Conservation (phyloP, 2,888 invertebrate species). For the Cecidostiba fungosa region DNA sequence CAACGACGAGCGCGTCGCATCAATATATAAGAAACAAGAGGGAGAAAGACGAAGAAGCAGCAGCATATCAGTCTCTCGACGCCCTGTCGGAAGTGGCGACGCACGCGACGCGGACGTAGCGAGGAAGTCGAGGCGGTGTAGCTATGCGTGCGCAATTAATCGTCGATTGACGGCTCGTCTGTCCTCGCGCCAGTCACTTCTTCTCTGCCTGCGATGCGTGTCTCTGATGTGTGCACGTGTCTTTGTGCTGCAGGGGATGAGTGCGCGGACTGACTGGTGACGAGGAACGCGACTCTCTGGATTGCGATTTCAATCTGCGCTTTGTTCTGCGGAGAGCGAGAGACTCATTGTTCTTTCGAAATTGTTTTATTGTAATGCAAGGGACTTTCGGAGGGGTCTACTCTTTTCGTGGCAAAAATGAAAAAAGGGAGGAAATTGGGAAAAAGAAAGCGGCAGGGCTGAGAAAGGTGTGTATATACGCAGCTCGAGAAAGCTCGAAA, state of each 20-base stretch:
- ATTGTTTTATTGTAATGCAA: no score
- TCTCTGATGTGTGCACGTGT: no score
- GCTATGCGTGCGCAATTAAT: conserved; percentile 43
- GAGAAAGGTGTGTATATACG: no score
- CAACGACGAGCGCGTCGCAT: background rate
- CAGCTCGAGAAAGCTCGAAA: no score
- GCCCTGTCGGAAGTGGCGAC: background rate
- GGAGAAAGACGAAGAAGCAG: background rate
- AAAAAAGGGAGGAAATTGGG: background rate
- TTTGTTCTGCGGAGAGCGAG: no score
- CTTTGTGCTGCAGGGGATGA: background rate
- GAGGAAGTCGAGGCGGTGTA: conserved; percentile 13
- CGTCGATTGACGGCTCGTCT: conserved; percentile 37
- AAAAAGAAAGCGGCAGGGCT: no score
- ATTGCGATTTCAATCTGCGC: background rate
- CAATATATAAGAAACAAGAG: background rate
- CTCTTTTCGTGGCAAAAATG: no score
- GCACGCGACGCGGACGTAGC: background rate
- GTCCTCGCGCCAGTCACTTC: conserved; percentile 9
- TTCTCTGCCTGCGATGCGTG: background rate
- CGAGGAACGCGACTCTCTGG: no score
- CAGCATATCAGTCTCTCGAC: conserved; percentile 4
- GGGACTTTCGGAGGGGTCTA: no score
- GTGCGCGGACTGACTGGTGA: background rate
- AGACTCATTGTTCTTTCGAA: no score